Percentiles rank a stretch among this genome's conserved stretches.
Conservation (phyloP, 2,113 vertebrate species). For the Pan troglodytes region NHGRI_mPanTro3-v2.1_pri NC_072407.2:27495001-27495500, state of each 20-base stretch:
- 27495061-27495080: background rate
- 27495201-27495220: background rate
- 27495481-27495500: background rate
- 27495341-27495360: background rate
- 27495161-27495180: background rate
- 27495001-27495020: background rate
- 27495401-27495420: background rate
- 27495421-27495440: background rate
- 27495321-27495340: background rate
- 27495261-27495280: background rate
- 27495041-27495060: background rate
- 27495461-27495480: background rate
- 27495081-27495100: background rate
- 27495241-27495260: background rate
- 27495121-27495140: background rate
- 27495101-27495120: background rate
- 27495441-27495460: background rate
- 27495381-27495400: background rate
- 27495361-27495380: background rate
- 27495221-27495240: background rate
- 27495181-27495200: background rate
- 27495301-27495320: background rate
- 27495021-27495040: background rate
- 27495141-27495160: background rate
- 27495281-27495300: background rate